These are phyloP conservation scores for Drosophila burlai DNA, from an alignment of 1,140 invertebrate species.

Conservation along the genomic window DNA sequence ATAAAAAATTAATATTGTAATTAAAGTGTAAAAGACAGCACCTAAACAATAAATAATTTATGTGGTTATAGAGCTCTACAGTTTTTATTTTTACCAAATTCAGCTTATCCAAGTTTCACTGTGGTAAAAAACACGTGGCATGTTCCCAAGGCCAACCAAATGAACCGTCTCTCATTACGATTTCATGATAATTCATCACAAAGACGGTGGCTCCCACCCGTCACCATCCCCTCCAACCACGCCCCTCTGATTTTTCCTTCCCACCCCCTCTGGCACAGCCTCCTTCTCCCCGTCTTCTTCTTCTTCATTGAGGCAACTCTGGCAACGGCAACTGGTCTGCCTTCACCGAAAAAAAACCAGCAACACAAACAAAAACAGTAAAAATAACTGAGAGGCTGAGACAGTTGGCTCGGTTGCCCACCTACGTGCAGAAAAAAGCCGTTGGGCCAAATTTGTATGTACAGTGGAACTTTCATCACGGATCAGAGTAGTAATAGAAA, in stretches of 20 bases:
- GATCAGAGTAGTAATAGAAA: background rate
- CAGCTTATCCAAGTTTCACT: background rate
- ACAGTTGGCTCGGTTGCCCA: slow-evolving; percentile 46
- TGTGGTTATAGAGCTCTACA: background rate
- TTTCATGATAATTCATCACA: slow-evolving; percentile 78
- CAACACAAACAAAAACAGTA: slow-evolving; percentile 27
- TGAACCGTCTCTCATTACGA: slow-evolving; percentile 68
- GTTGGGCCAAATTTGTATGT: slow-evolving; percentile 42
- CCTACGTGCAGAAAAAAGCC: slow-evolving; percentile 44
- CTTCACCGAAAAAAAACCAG: slow-evolving; percentile 61
- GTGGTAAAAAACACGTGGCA: slow-evolving; percentile 47
- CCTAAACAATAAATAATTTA: background rate
- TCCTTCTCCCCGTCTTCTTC: slow-evolving; percentile 2
- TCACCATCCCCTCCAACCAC: slow-evolving; percentile 4
- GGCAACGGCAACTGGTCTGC: slow-evolving; percentile 76
- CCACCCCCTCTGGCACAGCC: background rate
- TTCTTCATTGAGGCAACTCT: slow-evolving; percentile 20
- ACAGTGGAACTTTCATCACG: slow-evolving; percentile 13
- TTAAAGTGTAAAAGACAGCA: too few relatives aligned
- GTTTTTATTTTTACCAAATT: background rate
- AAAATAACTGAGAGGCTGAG: slow-evolving; percentile 44
- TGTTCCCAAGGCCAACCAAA: slow-evolving; percentile 60
- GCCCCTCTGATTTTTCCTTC: slow-evolving; percentile 2
- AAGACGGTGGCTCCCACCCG: slow-evolving; percentile 29
- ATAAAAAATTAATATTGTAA: background rate